Conservation (phyloP, 1,140 invertebrate genomes). For the Drosophila subpulchrella region DNA sequence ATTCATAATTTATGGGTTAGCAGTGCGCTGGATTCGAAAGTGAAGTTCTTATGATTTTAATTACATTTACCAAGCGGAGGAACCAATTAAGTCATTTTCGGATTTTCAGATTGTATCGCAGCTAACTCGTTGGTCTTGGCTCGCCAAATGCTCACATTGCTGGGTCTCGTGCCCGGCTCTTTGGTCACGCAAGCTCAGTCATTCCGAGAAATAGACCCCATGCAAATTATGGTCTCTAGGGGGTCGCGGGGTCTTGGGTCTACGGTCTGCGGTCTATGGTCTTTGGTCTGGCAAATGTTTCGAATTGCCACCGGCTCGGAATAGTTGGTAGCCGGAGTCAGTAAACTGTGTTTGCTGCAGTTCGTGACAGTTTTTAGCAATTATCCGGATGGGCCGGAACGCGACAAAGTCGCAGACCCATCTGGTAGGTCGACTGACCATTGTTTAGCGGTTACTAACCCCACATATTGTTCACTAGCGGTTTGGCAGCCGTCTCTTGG, state of each 20-base stretch:
- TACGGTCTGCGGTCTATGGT: background rate
- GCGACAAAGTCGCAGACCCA: slow-evolving; percentile 41
- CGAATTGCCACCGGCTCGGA: slow-evolving; percentile 40
- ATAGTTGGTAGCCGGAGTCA: slow-evolving; percentile 42
- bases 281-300: slow-evolving; percentile 45
- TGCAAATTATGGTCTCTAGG: slow-evolving; percentile 52
- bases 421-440: slow-evolving; percentile 48
- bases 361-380: slow-evolving; percentile 78
- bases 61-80: slow-evolving; percentile 31
- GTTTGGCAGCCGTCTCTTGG: background rate
- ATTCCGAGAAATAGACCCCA: slow-evolving; percentile 48
- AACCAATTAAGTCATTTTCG: slow-evolving; percentile 57
- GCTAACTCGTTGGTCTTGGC: slow-evolving; percentile 24
- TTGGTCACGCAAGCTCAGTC: slow-evolving; percentile 63
- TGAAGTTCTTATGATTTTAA: slow-evolving; percentile 62
- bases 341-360: slow-evolving; percentile 64
- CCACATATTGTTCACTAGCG: background rate
- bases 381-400: slow-evolving; percentile 43
- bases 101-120: slow-evolving; percentile 55
- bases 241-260: slow-evolving; percentile 32
- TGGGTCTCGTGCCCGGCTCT: slow-evolving; percentile 52
- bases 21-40: slow-evolving; percentile 51
- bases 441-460: slow-evolving; percentile 74
- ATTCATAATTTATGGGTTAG: slow-evolving; percentile 78
- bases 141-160: slow-evolving; percentile 43